Percentiles rank a stretch among this genome's conserved stretches.
Evolutionary conservation across 2,888 invertebrate genomes (phyloP).

Genomic region (Drosophila infuscata): DNA sequence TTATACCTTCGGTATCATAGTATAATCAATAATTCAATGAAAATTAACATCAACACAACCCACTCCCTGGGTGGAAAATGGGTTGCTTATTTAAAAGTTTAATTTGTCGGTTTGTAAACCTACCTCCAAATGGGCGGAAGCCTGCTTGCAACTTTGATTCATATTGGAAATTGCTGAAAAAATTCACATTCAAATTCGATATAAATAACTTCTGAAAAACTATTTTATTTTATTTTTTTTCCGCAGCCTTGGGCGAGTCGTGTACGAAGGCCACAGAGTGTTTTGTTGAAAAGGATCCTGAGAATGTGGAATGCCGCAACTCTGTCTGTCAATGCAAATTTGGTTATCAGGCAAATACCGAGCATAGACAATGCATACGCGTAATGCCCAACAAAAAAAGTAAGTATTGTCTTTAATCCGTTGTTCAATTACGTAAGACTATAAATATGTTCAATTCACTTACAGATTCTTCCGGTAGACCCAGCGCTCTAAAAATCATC

Average conservation of each 20-base stretch:
- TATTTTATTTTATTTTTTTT: no score
- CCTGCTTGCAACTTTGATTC: neutral
- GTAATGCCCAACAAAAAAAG: constrained; percentile 83
- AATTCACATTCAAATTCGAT: neutral
- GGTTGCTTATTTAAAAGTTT: neutral
- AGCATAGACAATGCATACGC: constrained; percentile 79
- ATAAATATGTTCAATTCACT: constrained; percentile 6
- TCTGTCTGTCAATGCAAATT: constrained; percentile 84
- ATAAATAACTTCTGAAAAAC: neutral
- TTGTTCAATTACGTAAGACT: neutral
- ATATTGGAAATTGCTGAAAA: neutral
- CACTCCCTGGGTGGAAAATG: neutral
- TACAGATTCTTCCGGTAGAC: constrained; percentile 85
- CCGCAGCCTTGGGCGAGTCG: constrained; percentile 76
- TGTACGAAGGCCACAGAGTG: constrained; percentile 83
- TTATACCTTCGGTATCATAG: no score
- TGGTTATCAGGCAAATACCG: constrained; percentile 71
- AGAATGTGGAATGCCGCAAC: constrained; percentile 83
- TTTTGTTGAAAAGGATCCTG: constrained; percentile 79
- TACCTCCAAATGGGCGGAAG: neutral
- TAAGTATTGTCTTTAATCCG: constrained; percentile 34
- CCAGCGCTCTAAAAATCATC: constrained; percentile 85
- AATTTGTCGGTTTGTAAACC: neutral
- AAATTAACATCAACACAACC: no score
- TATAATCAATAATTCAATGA: no score